Evolutionary conservation across 2,888 invertebrate genomes (phyloP).

Genomic region (Adineta ricciae): DNA sequence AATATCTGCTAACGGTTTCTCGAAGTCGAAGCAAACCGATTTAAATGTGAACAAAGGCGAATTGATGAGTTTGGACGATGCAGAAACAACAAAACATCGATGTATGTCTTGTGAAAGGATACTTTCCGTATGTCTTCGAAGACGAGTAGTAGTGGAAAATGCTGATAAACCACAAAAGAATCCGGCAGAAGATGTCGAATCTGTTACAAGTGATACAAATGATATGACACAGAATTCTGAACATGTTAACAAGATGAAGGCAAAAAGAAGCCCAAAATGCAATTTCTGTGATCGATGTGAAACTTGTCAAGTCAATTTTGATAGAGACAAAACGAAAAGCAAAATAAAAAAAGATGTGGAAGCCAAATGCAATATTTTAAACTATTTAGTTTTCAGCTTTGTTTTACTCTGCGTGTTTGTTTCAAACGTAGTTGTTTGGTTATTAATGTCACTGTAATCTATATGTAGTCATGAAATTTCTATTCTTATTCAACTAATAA

Average conservation of each 20-base stretch:
- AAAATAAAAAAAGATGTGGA: not conserved
- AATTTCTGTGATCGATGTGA: not conserved
- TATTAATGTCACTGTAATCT: not conserved
- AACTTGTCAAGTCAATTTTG: not conserved
- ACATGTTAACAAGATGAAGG: not conserved
- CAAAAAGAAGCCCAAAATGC: not conserved
- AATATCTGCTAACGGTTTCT: not conserved
- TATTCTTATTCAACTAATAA: no score
- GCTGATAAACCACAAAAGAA: not conserved
- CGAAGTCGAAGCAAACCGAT: no score
- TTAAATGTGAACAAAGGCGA: no score
- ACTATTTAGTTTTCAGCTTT: not conserved
- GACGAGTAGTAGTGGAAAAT: not conserved
- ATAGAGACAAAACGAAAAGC: not conserved
- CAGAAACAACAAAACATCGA: no score
- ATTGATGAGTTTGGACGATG: no score
- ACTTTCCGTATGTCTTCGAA: not conserved
- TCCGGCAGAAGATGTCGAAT: not conserved
- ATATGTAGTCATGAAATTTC: no score
- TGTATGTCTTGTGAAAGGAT: not conserved
- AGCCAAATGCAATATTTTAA: not conserved
- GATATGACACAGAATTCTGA: not conserved
- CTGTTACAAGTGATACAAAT: not conserved
- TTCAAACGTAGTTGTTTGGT: not conserved
- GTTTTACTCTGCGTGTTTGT: not conserved